Base-by-base conservation (phyloP, 1,140 invertebrate species). In the silkworm (Bombyx mori) region DNA sequence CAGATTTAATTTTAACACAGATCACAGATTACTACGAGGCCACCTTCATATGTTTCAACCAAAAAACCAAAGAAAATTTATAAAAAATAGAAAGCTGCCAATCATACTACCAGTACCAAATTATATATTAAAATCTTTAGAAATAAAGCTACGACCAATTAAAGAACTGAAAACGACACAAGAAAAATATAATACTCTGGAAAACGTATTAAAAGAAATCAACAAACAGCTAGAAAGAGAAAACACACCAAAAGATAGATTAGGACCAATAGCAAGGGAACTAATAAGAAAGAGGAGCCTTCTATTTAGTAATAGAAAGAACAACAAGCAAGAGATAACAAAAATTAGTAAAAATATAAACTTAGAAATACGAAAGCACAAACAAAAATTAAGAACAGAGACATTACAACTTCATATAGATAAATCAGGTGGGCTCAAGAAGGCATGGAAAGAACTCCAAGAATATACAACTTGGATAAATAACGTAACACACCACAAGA, bases 1-100 rank as follows among this genome's bases (percentile, higher is more conserved):
- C 42, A 44, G 66, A 47, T 55, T 73, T 56, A 71, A 73, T 50
- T 73, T 56, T 22, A 63, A 60, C 48, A 68, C 63, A 6, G 68
- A 68, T 58, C 71, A 73, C 47, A 66, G 68, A 65, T 42, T 73
- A 56, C 62, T 70, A n/a, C 54, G 68, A 63, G 62, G 62, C 4
- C 65, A 69, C 45, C 4, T 73, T 22, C 10, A 61, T 22, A 46
- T 26, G 56, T 4, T 1, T 10, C 59, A 66, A 64, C 61, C 55
- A 64, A 65, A 65, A 53, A 46, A 12, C 51, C 45, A 57, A 45
- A 63, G 64, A 43, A 67, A 61, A 65, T 22, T 52, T 52, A 64
- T 64, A 44, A 35, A 64, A 6, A 57, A 58, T 12, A 62, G 10
- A 12, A 59, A 56, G 49, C 47, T 54, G 52, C 46, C 18, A 55